phyloP scores from a whole-genome alignment of 2,888 invertebrate genomes.

The Cantharis nigra region DNA sequence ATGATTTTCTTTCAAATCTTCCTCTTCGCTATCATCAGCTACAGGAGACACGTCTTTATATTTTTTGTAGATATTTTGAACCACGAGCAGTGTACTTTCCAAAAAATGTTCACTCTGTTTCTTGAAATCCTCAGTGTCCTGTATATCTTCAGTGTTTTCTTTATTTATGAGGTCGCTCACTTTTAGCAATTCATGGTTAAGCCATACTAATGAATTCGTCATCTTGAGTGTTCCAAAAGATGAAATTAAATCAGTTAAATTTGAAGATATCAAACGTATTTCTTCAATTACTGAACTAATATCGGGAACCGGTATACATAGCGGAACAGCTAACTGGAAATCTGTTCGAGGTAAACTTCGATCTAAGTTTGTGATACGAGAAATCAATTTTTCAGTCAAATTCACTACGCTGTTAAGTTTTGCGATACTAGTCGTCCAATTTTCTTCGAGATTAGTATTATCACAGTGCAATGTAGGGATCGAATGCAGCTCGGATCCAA shows the following conservation, averaged over 20 bases:
- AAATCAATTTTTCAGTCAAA: background rate
- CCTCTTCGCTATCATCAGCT: slow-evolving; percentile 53
- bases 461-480: slow-evolving; percentile 43
- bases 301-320: background rate
- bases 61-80: slow-evolving; percentile 66
- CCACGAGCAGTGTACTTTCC: slow-evolving; percentile 56
- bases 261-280: slow-evolving; percentile 10
- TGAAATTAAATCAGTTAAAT: slow-evolving; percentile 31
- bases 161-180: background rate
- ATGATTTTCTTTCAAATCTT: slow-evolving; percentile 65
- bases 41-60: slow-evolving; percentile 52
- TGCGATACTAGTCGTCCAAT: slow-evolving; percentile 41
- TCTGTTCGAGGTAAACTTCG: background rate
- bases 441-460: slow-evolving; percentile 32
- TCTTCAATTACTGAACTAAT: background rate
- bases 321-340: background rate
- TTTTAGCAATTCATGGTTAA: background rate
- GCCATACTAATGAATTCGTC: slow-evolving; percentile 27
- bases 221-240: slow-evolving; percentile 39
- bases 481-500: slow-evolving; percentile 41
- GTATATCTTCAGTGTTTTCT: background rate
- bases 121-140: slow-evolving; percentile 1
- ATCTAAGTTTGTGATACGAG: background rate
- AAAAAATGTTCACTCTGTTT: slow-evolving; percentile 28
- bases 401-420: slow-evolving; percentile 29